These are phyloP conservation scores for Cyaniris semiargus DNA, from an alignment of 2,888 invertebrate genomes.

Conservation along the genomic window DNA sequence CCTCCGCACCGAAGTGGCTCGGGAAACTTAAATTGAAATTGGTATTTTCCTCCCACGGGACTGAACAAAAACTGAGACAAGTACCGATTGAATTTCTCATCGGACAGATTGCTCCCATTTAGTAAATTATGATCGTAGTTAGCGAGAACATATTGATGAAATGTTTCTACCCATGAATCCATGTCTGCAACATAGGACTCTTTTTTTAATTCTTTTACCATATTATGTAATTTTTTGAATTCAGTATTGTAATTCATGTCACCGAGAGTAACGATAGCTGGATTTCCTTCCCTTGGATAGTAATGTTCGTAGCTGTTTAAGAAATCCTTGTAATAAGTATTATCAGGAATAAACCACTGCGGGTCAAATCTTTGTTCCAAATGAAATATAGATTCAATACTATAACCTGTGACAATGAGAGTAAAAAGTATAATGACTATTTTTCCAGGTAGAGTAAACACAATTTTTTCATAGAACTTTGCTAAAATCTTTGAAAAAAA, in stretches of 20 bases:
- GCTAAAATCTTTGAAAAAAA: constrained; percentile 81
- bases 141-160: constrained; percentile 80
- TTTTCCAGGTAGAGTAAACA: constrained; percentile 85
- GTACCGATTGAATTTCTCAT: constrained; percentile 80
- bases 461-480: constrained; percentile 81
- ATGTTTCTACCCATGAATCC: constrained; percentile 84
- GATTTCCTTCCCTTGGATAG: constrained; percentile 84
- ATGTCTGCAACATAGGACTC: constrained; percentile 78
- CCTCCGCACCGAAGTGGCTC: constrained; percentile 82
- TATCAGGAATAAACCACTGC: constrained; percentile 88
- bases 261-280: constrained; percentile 84
- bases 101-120: constrained; percentile 72
- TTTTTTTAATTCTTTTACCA: constrained; percentile 76
- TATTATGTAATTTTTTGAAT: constrained; percentile 78
- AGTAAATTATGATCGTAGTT: constrained; percentile 75
- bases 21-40: constrained; percentile 84
- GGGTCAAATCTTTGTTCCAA: constrained; percentile 90
- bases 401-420: constrained; percentile 80
- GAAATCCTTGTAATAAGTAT: constrained; percentile 84
- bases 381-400: constrained; percentile 81
- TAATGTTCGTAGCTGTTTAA: constrained; percentile 75
- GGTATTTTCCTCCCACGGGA: constrained; percentile 84
- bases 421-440: constrained; percentile 82
- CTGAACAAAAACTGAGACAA: constrained; percentile 87
- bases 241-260: constrained; percentile 83